Base-by-base conservation (phyloP, 2,797 vertebrate genomes). In the Rhinella marina region DNA sequence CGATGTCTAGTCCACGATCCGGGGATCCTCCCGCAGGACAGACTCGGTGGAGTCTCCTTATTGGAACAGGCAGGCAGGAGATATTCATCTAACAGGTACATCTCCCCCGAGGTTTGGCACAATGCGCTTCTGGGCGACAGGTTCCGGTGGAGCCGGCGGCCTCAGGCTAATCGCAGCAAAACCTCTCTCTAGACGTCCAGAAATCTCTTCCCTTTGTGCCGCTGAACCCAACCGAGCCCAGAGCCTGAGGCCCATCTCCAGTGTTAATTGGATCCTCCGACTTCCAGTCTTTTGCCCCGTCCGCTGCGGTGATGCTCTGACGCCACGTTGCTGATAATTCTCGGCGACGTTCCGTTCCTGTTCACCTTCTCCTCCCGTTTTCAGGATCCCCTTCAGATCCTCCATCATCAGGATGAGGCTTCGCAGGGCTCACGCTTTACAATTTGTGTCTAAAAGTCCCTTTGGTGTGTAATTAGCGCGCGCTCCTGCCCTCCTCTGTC, bases 401-500 rank as follows among this genome's bases (percentile, higher is more conserved):
- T 82, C 50, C 82, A 78, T 89, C 72, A 89, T 86, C 70, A 78
- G 25, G 48, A n/a, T 70, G n/a, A 59, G 17, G 19, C 4, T 10
- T 13, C 25, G 19, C n/a, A 27, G 29, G 64, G 72, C 66, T 88
- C 76, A 27, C 57, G 73, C 77, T 32, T 62, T 81, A 59, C 78
- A 86, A 86, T 89, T 86, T 89, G 79, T 89, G 84, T 89, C 88
- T 89, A 82, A 89, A 88, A 86, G 59, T 77, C 79, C 70, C 32
- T 83, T 86, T 89, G 88, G 72, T 82, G 59, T 89, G 79, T 89
- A 89, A 89, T 89, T 89, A 89, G 54, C 13, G 54, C 29, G n/a
- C 50, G 79, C 70, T 82, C 84, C 79, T 82, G 72, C 68, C 84
- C 87, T 86, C 68, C 78, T 50, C 68, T 88, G 68, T 84, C 87